Conservation (phyloP, 2,113 vertebrate species). For the Fulmarus glacialis region DNA sequence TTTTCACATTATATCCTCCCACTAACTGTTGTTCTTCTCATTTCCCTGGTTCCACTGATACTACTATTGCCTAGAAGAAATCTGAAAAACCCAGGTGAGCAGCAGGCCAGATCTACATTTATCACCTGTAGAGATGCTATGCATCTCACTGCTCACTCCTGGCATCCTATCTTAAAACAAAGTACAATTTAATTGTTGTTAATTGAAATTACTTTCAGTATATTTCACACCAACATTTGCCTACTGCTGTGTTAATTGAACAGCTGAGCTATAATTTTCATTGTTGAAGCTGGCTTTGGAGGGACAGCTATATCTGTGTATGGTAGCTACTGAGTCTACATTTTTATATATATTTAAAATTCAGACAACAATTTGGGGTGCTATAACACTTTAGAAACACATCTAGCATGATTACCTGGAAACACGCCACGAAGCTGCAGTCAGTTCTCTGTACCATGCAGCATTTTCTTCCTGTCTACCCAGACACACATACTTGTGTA, state of each 20-base stretch:
- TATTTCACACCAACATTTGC: not conserved
- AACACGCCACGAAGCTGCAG: not conserved
- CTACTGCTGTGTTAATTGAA: not conserved
- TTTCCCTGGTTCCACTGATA: not conserved
- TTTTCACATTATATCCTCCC: not conserved
- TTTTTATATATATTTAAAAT: not conserved
- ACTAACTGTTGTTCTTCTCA: not conserved
- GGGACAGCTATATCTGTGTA: not conserved
- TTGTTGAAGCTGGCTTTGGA: not conserved
- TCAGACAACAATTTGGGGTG: not conserved
- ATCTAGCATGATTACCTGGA: not conserved
- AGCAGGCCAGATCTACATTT: not conserved
- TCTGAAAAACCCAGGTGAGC: not conserved
- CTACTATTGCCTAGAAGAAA: not conserved
- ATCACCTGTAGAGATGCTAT: not conserved
- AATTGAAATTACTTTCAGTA: slow-evolving; percentile 4
- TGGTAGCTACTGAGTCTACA: not conserved
- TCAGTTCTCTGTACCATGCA: not conserved
- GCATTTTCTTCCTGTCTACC: not conserved
- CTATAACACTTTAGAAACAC: not conserved
- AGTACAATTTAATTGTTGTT: not conserved
- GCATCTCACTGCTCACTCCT: not conserved
- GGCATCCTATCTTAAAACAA: not conserved
- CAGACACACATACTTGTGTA: not conserved
- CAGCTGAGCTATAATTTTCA: not conserved